Base-by-base conservation (phyloP, 1,140 invertebrate species). In the Apis laboriosa region DNA sequence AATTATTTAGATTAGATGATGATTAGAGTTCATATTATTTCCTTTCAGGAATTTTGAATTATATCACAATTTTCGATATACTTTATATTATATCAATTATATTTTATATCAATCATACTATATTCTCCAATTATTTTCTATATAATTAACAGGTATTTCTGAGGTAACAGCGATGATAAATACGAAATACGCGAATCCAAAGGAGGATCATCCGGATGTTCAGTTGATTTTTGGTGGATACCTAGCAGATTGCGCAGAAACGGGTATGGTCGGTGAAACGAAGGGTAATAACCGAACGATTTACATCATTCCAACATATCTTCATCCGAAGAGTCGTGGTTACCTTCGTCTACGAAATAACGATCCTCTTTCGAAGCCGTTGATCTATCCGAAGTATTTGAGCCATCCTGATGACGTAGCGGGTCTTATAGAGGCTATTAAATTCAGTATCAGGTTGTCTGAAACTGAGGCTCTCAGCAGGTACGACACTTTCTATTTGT, bases 191-290 rank as follows among this genome's bases (percentile, higher is more conserved):
- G 96, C 96, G 2, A 96, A 98, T 88, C 95, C 96, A 0, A 94
- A 94, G 0, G 96, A 96, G 2, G 97, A 98, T 90, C 95, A 96
- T 90, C 98, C 98, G 0, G 98, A 98, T 90, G 93, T 98, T 0
- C 97, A 98, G 90, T 95, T 97, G 58, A 98, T 98, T 93, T 98
- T 98, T 90, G 96, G 97, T 12, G 97, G 97, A 0, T 97, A 97
- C 90, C 92, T 97, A 64, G 97, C 97, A 0, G 96, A 97, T 89
- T 98, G 97, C 88, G 97, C 97, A 9, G 96, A 96, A 90, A 97
- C 97, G 0, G 97, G 97, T n/a, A 97, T 97, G 95, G 97, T 97
- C 11, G 97, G 97, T 0, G 97, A 97, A 90, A 94, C 95, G 61
- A 94, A 94, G 53, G 92, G 93, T 13, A 90, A 93, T 28, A 95